Evolutionary conservation across 2,888 invertebrate species (phyloP).

Genomic region (Exephanes ischioxanthus): DNA sequence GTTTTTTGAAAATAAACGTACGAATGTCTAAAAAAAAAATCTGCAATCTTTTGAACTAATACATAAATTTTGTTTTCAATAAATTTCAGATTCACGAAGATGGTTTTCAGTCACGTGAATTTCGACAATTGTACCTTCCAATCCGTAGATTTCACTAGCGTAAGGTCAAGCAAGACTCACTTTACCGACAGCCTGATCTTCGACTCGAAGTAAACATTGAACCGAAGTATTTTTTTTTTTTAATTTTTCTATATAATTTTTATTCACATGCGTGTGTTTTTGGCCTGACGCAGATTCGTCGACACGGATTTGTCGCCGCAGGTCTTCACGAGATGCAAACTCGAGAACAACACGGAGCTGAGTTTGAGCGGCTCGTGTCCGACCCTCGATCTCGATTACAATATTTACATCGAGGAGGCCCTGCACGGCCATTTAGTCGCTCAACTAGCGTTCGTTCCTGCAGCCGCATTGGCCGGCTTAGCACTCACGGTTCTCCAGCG

Average conservation of each 20-base stretch:
- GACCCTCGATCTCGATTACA: constrained; percentile 87
- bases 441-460: constrained; percentile 85
- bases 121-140: constrained; percentile 90
- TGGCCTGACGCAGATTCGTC: constrained; percentile 86
- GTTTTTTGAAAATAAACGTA: constrained; percentile 41
- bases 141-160: constrained; percentile 90
- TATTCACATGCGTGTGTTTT: neutral
- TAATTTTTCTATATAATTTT: neutral
- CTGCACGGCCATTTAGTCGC: constrained; percentile 85
- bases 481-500: constrained; percentile 84
- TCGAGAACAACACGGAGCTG: constrained; percentile 86
- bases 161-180: constrained; percentile 90
- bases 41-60: neutral
- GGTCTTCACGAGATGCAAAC: constrained; percentile 88
- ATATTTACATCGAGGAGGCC: constrained; percentile 87
- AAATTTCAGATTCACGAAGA: constrained; percentile 86
- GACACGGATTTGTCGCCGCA: constrained; percentile 88
- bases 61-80: constrained; percentile 5
- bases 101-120: constrained; percentile 90
- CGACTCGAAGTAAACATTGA: constrained; percentile 87
- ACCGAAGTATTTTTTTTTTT: neutral
- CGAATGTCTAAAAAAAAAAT: neutral
- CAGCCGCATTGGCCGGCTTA: constrained; percentile 84
- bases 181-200: constrained; percentile 88
- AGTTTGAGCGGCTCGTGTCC: constrained; percentile 85